Evolutionary conservation across 1,140 invertebrate genomes (phyloP).

Genomic region (Drosophila ogumai): DNA sequence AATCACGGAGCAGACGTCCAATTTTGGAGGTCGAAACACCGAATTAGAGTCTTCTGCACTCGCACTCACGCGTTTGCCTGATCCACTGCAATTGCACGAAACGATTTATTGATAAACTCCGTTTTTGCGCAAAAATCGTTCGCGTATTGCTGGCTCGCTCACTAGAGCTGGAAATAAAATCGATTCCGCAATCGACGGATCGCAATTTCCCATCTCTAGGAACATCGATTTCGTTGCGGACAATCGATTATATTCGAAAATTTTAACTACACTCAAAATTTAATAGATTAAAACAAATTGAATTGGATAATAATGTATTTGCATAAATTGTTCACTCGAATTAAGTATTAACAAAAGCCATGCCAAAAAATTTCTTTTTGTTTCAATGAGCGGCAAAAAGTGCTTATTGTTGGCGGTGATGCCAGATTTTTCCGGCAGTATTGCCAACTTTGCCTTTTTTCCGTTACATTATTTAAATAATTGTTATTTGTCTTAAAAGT

Average conservation of each 20-base stretch:
- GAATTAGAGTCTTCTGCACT: not conserved
- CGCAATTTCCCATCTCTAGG: not conserved
- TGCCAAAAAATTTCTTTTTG: not conserved
- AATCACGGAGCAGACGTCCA: not conserved
- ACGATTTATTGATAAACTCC: conserved; percentile 45
- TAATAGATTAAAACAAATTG: not conserved
- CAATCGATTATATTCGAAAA: conserved; percentile 1
- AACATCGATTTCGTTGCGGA: not conserved
- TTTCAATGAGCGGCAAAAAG: not conserved
- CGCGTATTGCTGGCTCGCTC: conserved; percentile 43
- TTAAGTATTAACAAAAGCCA: not conserved
- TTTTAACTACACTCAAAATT: not conserved
- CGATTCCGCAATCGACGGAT: not conserved
- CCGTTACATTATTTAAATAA: not conserved
- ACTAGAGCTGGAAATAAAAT: conserved; percentile 10
- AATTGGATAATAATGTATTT: not conserved
- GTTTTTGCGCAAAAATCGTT: conserved; percentile 53
- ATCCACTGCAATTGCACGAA: conserved; percentile 14
- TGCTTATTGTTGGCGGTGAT: not conserved
- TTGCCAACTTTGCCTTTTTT: not conserved
- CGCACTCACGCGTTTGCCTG: conserved; percentile 9
- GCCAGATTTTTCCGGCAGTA: not conserved
- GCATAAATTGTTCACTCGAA: not conserved
- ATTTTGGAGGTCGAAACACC: not conserved
- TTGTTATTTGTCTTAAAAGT: not conserved